Evolutionary conservation across 2,888 invertebrate genomes (phyloP).

Genomic region (Incurvaria masculella): DNA sequence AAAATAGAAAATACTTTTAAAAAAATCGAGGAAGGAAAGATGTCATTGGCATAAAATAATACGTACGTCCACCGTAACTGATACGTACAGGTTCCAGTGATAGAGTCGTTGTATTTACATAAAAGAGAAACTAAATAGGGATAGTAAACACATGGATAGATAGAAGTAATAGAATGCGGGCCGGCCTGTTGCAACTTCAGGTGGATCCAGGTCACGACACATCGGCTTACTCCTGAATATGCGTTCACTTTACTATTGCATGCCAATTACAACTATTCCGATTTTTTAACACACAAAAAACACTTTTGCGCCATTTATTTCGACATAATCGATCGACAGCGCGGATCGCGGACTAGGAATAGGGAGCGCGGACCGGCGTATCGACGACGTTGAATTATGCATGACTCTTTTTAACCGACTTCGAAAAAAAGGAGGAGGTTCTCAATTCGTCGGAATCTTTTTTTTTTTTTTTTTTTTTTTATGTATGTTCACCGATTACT

Average conservation of each 20-base stretch:
- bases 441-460: too few relatives aligned
- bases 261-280: slow-evolving; percentile 52
- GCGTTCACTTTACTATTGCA: slow-evolving; percentile 48
- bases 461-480: too few relatives aligned
- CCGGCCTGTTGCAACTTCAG: not conserved
- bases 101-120: not conserved
- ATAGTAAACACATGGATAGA: not conserved
- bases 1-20: not conserved
- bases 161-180: not conserved
- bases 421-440: too few relatives aligned
- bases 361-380: not conserved
- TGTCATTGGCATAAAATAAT: not conserved
- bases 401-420: not conserved
- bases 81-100: not conserved
- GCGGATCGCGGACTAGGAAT: not conserved
- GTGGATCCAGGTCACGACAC: slow-evolving; percentile 1
- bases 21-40: not conserved
- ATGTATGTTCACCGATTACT: too few relatives aligned
- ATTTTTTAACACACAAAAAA: slow-evolving; percentile 24
- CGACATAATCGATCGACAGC: not conserved
- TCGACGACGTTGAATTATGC: not conserved
- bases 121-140: not conserved
- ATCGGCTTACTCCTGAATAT: not conserved
- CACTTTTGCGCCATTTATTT: not conserved
- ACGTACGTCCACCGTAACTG: not conserved